Evolutionary conservation across 1,140 invertebrate species (phyloP).

Genomic region (Trypoxylus dichotomus): DNA sequence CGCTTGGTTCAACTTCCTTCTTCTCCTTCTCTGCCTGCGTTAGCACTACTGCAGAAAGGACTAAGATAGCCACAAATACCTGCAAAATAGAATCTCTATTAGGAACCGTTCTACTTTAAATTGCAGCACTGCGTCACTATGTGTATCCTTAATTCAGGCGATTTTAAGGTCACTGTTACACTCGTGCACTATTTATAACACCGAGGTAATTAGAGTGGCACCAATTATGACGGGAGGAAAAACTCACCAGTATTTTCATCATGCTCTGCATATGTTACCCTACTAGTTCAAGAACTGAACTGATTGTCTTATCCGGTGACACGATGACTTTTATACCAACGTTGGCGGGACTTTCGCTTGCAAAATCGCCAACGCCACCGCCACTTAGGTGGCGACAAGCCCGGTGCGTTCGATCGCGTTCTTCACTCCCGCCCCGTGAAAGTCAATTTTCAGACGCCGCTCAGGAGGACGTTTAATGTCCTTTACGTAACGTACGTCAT

Average conservation of each 20-base stretch:
- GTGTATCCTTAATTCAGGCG: background rate
- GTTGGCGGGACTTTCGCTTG: constrained; percentile 56
- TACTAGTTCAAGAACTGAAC: constrained; percentile 67
- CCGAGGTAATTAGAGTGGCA: background rate
- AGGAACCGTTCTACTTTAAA: background rate
- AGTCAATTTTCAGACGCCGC: constrained; percentile 46
- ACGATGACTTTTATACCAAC: constrained; percentile 60
- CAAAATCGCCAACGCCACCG: constrained; percentile 29
- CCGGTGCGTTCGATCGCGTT: constrained; percentile 37
- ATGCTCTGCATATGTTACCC: constrained; percentile 53
- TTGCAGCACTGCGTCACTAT: constrained; percentile 29
- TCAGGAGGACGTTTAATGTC: constrained; percentile 53
- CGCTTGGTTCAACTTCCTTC: constrained; percentile 61
- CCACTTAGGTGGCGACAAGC: constrained; percentile 23
- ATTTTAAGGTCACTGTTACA: constrained; percentile 25
- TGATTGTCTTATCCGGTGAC: constrained; percentile 61
- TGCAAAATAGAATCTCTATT: constrained; percentile 55
- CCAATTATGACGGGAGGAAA: background rate
- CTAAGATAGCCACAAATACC: constrained; percentile 70
- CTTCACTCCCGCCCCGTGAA: constrained; percentile 47
- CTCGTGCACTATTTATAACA: constrained; percentile 1
- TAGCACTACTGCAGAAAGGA: constrained; percentile 67
- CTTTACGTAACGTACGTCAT: constrained; percentile 42
- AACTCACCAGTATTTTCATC: constrained; percentile 63
- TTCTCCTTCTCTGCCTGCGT: constrained; percentile 60